A percentile compares a stretch with the other conserved stretches of the same genome.
These are phyloP conservation scores for Abrostola tripartita DNA, from an alignment of 2,888 invertebrate genomes.

Conservation along the genomic window DNA sequence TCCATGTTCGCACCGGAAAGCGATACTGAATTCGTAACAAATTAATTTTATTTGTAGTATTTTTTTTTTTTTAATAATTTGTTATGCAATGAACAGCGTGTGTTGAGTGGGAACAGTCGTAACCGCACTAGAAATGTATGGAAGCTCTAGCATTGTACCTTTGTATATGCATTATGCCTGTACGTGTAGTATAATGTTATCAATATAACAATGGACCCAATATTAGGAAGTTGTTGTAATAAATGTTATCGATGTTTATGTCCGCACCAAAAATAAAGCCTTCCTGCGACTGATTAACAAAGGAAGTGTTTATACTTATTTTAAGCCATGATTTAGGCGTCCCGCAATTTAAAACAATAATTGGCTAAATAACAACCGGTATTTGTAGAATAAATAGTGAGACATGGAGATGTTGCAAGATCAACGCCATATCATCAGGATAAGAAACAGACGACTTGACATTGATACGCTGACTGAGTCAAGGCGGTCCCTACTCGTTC, in stretches of 20 bases:
- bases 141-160: constrained; percentile 35
- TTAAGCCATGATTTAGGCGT: background rate
- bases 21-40: constrained; percentile 57
- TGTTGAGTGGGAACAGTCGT: constrained; percentile 24
- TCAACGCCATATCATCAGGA: constrained; percentile 46
- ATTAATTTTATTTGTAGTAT: constrained; percentile 41
- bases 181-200: constrained; percentile 9
- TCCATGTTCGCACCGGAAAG: constrained; percentile 63
- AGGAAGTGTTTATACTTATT: background rate
- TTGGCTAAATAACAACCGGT: too few species aligned
- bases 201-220: constrained; percentile 32
- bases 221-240: constrained; percentile 40
- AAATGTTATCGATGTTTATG: constrained; percentile 24
- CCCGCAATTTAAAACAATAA: background rate
- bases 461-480: constrained; percentile 59
- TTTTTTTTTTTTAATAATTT: constrained; percentile 22
- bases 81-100: constrained; percentile 13
- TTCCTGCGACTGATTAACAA: constrained; percentile 6
- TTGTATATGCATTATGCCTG: constrained; percentile 26
- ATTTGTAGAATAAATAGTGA: constrained; percentile 11
- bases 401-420: constrained; percentile 37
- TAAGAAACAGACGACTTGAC: constrained; percentile 60
- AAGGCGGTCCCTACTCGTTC: constrained; percentile 44
- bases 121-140: constrained; percentile 28
- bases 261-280: constrained; percentile 7